These are phyloP conservation scores for Thymelicus acteon DNA, from an alignment of 2,888 invertebrate genomes.

Conservation along the genomic window DNA sequence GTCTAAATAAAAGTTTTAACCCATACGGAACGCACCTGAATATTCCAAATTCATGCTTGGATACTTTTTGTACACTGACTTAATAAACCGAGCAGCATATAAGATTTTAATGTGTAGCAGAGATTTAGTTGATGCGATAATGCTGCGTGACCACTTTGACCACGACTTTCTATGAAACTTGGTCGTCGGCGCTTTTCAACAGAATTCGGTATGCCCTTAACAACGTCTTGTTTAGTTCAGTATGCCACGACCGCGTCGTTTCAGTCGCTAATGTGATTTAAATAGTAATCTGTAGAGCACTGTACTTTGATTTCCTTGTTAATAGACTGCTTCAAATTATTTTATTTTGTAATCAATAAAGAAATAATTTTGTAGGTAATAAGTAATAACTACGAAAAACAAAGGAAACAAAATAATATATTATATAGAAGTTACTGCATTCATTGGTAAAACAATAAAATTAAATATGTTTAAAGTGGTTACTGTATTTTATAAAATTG, in stretches of 20 bases:
- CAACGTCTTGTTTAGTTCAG: constrained; percentile 28
- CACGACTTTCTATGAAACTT: constrained; percentile 77
- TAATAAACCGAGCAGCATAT: constrained; percentile 81
- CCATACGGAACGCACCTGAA: constrained; percentile 5
- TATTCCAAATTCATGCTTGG: constrained; percentile 5
- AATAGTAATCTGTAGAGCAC: constrained; percentile 23
- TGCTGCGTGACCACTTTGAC: constrained; percentile 70
- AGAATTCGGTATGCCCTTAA: constrained; percentile 56
- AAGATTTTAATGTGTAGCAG: constrained; percentile 79
- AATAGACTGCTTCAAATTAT: no score
- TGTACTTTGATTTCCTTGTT: constrained; percentile 3
- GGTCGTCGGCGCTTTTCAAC: constrained; percentile 57
- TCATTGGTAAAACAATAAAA: no score
- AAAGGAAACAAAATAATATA: no score
- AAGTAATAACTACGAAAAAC: no score
- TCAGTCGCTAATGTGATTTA: constrained; percentile 22
- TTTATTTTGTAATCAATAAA: no score
- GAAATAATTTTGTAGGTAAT: no score
- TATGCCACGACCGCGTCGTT: constrained; percentile 25
- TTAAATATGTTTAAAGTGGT: no score
- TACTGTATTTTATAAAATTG: no score
- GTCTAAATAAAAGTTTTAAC: background rate
- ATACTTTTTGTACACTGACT: constrained; percentile 67
- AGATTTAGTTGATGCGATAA: constrained; percentile 81
- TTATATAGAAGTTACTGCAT: no score